Conservation (phyloP, 2,797 vertebrate species). For the Microctenopoma stevenorrisi region DNA sequence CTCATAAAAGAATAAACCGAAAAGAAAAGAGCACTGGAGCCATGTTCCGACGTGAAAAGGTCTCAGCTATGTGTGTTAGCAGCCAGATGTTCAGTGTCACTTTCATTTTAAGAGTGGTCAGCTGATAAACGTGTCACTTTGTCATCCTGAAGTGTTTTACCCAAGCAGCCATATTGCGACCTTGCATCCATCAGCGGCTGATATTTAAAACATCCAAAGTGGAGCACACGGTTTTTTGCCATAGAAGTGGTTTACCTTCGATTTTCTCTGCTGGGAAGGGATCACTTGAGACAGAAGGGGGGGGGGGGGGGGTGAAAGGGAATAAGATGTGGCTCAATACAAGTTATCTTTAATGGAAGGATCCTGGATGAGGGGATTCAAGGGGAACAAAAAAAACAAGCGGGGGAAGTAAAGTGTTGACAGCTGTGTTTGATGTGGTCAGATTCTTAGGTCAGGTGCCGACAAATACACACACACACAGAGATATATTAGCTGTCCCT, state of each 20-base stretch:
- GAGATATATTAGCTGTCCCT: conserved; percentile 62
- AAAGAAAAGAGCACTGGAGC: conserved; percentile 17
- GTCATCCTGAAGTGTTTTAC: conserved; percentile 26
- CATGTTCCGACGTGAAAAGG: conserved; percentile 38
- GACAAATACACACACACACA: conserved; percentile 55
- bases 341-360: conserved; percentile 75
- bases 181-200: conserved; percentile 12
- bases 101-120: conserved; percentile 29
- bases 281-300: conserved; percentile 61
- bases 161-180: conserved; percentile 14
- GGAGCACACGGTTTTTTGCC: conserved; percentile 46
- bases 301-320: conserved; percentile 50
- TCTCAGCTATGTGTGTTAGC: conserved; percentile 8
- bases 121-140: conserved; percentile 25
- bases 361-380: conserved; percentile 52
- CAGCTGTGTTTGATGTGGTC: conserved; percentile 76
- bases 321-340: conserved; percentile 75
- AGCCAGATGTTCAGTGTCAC: conserved; percentile 18
- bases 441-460: conserved; percentile 75
- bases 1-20: conserved; percentile 52
- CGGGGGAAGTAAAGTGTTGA: conserved; percentile 66
- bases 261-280: conserved; percentile 76
- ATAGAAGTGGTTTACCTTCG: conserved; percentile 75
- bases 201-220: conserved; percentile 63
- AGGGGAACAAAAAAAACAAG: conserved; percentile 8